A percentile compares a stretch with the other conserved stretches of the same genome.
These are phyloP conservation scores for Drosophila sproati DNA, from an alignment of 1,140 invertebrate species.

Conservation along the genomic window DNA sequence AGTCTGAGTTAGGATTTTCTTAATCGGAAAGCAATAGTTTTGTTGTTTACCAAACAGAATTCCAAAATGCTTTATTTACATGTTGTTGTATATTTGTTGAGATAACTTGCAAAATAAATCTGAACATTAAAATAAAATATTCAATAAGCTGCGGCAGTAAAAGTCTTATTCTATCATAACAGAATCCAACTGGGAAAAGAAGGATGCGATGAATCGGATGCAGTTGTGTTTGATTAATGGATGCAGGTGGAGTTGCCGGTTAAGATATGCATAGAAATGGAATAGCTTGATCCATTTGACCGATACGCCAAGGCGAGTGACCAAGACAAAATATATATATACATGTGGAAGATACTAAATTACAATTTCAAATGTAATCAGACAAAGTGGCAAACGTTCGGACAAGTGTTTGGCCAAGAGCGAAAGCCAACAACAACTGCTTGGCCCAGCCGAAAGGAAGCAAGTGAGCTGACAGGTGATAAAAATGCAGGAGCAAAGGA, in stretches of 20 bases:
- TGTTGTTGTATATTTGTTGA: no score
- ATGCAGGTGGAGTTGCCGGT: constrained; percentile 16
- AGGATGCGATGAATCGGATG: constrained; percentile 1
- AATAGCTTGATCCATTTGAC: constrained; percentile 78
- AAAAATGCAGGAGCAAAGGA: constrained; percentile 64
- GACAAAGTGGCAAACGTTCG: constrained; percentile 84
- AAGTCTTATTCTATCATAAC: no score
- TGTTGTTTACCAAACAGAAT: no score
- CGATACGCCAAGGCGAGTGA: constrained; percentile 53
- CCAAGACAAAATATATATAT: constrained; percentile 50
- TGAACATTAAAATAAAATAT: no score
- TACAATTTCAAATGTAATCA: constrained; percentile 85
- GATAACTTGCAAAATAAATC: no score
- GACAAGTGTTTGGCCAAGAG: constrained; percentile 44
- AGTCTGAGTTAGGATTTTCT: no score
- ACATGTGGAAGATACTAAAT: constrained; percentile 60
- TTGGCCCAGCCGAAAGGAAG: constrained; percentile 56
- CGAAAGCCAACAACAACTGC: constrained; percentile 16
- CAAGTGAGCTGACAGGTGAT: constrained; percentile 72
- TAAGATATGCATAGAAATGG: constrained; percentile 48
- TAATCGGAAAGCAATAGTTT: no score
- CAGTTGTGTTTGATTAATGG: constrained; percentile 62
- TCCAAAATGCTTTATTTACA: no score
- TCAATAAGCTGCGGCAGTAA: no score
- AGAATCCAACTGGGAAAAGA: neutral